A percentile compares a stretch with the other conserved stretches of the same genome.
These are phyloP conservation scores for Isoperla grammatica DNA, from an alignment of 2,888 invertebrate species.

Conservation along the genomic window DNA sequence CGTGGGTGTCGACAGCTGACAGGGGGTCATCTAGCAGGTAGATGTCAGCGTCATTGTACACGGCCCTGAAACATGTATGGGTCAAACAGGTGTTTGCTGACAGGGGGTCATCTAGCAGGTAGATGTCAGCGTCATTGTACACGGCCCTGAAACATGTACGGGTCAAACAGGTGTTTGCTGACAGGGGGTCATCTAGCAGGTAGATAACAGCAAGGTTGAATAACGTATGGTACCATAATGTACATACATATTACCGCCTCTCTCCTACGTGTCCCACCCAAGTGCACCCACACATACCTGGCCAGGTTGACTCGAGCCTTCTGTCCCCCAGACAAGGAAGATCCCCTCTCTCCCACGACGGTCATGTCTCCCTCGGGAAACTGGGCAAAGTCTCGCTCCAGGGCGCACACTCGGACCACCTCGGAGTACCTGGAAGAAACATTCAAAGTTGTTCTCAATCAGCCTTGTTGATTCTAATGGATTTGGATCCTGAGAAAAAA, in stretches of 20 bases:
- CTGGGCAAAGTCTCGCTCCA: slow-evolving; percentile 63
- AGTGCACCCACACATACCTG: too few relatives aligned
- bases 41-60: slow-evolving; percentile 66
- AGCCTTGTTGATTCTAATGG: too few relatives aligned
- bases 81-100: slow-evolving; percentile 63
- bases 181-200: slow-evolving; percentile 76
- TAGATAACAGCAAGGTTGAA: too few relatives aligned
- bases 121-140: slow-evolving; percentile 66
- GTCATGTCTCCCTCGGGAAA: slow-evolving; percentile 72
- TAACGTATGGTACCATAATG: too few relatives aligned
- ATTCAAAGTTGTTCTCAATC: too few relatives aligned
- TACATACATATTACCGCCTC: too few relatives aligned
- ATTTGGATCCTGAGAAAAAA: too few relatives aligned
- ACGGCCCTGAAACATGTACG: slow-evolving; percentile 50
- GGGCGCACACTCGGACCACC: slow-evolving; percentile 59
- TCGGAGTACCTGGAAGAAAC: slow-evolving; percentile 31
- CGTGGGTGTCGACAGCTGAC: slow-evolving; percentile 74
- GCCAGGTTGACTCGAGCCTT: slow-evolving; percentile 75
- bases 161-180: slow-evolving; percentile 62
- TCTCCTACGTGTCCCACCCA: too few relatives aligned
- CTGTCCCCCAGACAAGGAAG: slow-evolving; percentile 78
- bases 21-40: slow-evolving; percentile 82
- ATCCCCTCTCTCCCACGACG: slow-evolving; percentile 75
- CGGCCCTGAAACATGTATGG: slow-evolving; percentile 47
- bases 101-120: slow-evolving; percentile 74